A percentile compares a stretch with the other conserved stretches of the same genome.
Conservation (phyloP, 2,888 invertebrate species). For the Euplagia quadripunctaria region DNA sequence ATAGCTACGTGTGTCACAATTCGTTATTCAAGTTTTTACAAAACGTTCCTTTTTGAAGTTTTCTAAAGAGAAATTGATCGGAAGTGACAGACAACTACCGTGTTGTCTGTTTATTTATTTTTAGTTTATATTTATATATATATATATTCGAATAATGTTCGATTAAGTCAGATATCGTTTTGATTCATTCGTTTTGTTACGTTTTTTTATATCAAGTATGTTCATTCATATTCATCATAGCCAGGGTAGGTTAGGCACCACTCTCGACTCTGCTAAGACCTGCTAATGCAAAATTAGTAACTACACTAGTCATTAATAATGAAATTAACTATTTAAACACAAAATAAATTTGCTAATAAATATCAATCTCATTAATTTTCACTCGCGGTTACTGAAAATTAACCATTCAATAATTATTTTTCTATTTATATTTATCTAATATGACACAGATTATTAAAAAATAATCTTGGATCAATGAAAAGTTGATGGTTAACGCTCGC, state of each 20-base stretch:
- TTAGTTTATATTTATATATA: background rate
- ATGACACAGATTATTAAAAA: slow-evolving; percentile 38
- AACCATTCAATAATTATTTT: slow-evolving; percentile 25
- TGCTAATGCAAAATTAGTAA: slow-evolving; percentile 4
- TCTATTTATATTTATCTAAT: slow-evolving; percentile 38
- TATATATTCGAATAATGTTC: background rate
- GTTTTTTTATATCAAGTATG: background rate
- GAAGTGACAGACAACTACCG: background rate
- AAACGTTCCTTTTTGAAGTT: background rate
- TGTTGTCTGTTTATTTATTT: background rate
- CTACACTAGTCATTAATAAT: slow-evolving; percentile 5
- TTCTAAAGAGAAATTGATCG: background rate
- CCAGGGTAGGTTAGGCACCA: background rate
- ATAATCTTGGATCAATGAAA: background rate
- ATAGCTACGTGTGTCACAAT: background rate
- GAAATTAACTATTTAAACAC: slow-evolving; percentile 23
- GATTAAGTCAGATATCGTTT: background rate
- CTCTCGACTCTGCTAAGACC: background rate
- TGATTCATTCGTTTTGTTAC: background rate
- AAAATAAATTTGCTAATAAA: slow-evolving; percentile 28
- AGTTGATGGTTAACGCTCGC: background rate
- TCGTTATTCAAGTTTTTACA: background rate
- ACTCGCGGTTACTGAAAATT: slow-evolving; percentile 22
- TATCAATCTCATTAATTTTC: slow-evolving; percentile 47
- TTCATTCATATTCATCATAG: background rate